Base-by-base conservation (phyloP, 2,113 vertebrate species). In the Neopipo cinnamomea region DNA sequence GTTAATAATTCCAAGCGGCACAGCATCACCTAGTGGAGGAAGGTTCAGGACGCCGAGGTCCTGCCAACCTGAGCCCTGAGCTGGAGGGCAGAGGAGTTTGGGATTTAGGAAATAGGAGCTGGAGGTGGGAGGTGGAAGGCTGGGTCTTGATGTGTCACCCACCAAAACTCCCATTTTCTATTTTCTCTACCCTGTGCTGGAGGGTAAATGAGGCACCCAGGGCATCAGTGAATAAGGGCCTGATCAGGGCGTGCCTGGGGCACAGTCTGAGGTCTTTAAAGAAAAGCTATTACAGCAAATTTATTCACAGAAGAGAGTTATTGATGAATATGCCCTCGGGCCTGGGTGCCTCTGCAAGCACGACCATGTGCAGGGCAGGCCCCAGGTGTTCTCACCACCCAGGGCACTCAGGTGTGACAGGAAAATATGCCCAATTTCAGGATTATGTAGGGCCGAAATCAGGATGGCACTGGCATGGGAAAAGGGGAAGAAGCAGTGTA, bases 11-110 rank as follows among this genome's bases (percentile, higher is more conserved):
- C 6, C 74, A 33, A n/a, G 96, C 88, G 55, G 81, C 56, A 58
- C 44, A 95, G 95, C 94, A 93, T 76, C 95, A 85, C 65, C 94
- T 97, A 95, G 87, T 41, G 94, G 93, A 22, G 39, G 14, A 35
- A 53, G 46, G 47, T 46, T 55, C 41, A 5, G 61, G 46, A 37
- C 20, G 25, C 24, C 6, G 14, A 56, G 27, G 35, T 37, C 53
- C 37, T 59, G 12, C 42, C 66, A 49, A 18, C 30, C n/a, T 50
- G 28, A 81, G 47, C 74, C 20, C 71, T 44, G 56, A 80, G 62
- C 27, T 65, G 49, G 68, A 50, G 41, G n/a, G 20, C 66, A 23
- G 66, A 62, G 39, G 28, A 77, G 8, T 61, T 49, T 8, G 49
- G 41, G 39, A 55, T 85, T 80, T 72, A 21, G 68, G 85, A 63